Conservation (phyloP, 2,797 vertebrate species). For the Psittacula echo region DNA sequence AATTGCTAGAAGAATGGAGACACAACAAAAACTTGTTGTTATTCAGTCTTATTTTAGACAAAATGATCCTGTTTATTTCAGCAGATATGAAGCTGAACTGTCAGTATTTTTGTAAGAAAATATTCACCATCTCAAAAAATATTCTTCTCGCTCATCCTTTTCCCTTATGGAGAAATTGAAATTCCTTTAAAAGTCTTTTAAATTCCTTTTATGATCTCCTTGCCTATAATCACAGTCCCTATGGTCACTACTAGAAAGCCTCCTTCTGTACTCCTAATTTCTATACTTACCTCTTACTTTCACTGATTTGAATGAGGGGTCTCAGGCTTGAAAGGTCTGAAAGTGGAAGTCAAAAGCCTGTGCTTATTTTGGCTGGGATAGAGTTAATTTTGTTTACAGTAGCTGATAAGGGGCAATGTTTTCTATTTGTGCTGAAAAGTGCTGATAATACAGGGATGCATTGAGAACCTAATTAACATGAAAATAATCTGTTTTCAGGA, state of each 20-base stretch:
- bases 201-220: not conserved
- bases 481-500: conserved; percentile 19
- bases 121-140: not conserved
- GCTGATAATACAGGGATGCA: not conserved
- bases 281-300: not conserved
- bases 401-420: not conserved
- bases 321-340: not conserved
- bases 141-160: not conserved
- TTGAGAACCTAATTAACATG: conserved; percentile 13
- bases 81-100: not conserved
- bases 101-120: not conserved
- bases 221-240: not conserved
- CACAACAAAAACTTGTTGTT: not conserved
- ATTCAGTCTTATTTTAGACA: not conserved
- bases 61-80: not conserved
- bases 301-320: not conserved
- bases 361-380: not conserved
- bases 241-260: not conserved
- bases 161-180: not conserved
- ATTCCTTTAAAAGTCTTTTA: not conserved
- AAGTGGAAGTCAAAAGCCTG: not conserved
- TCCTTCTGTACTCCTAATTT: not conserved
- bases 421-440: not conserved
- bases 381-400: not conserved
- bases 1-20: not conserved